A percentile compares a stretch with the other conserved stretches of the same genome.
Evolutionary conservation across 2,113 vertebrate species (phyloP).

Genomic region (Catharus minimus): DNA sequence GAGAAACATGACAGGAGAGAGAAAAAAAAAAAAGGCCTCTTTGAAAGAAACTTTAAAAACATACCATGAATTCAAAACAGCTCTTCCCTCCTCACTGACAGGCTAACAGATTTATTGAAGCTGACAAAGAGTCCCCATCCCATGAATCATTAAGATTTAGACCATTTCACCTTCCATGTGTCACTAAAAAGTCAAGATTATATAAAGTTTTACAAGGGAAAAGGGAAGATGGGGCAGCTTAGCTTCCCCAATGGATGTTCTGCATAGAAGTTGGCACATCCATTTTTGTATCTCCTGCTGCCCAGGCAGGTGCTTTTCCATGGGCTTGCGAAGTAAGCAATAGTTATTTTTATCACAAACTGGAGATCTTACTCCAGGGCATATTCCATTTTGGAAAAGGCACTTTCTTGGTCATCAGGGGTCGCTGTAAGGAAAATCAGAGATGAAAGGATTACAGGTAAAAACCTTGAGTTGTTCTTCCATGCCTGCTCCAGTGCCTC

Average conservation of each 20-base stretch:
- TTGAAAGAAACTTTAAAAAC: slow-evolving; percentile 21
- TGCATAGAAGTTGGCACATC: neutral
- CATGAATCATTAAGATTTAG: neutral
- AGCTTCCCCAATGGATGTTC: neutral
- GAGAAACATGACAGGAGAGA: neutral
- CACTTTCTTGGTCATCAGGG: neutral
- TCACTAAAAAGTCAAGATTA: neutral
- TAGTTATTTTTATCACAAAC: neutral
- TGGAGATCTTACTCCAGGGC: neutral
- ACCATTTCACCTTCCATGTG: neutral
- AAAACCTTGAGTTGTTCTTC: neutral
- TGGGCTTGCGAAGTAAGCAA: neutral
- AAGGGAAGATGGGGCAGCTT: neutral
- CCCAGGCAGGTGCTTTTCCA: neutral
- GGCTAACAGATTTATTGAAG: neutral
- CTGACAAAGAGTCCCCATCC: neutral
- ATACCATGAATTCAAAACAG: neutral
- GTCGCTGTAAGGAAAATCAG: neutral
- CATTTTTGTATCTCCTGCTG: neutral
- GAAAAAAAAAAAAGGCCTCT: neutral
- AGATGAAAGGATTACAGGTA: neutral
- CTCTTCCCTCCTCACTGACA: neutral
- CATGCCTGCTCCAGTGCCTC: neutral
- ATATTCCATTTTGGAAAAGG: neutral
- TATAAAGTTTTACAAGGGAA: neutral